Conservation (phyloP, 2,888 invertebrate genomes). For the Scaptomyza flava region DNA sequence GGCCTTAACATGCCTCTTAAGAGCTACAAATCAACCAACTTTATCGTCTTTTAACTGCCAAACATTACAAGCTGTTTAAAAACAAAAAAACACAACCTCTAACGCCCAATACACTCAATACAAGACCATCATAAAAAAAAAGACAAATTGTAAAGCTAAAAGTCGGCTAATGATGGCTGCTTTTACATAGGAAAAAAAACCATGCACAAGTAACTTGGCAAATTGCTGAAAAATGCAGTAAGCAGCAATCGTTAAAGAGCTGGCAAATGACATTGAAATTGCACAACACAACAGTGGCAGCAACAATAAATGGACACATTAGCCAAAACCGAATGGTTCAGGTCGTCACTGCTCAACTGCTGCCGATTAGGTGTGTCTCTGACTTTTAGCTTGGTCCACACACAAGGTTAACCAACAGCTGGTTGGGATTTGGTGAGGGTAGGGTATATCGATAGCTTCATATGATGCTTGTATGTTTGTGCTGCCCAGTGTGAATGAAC, state of each 20-base stretch:
- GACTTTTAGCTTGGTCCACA: constrained; percentile 30
- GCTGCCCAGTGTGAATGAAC: constrained; percentile 63
- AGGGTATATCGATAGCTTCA: constrained; percentile 21
- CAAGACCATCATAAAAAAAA: constrained; percentile 5
- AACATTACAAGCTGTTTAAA: background rate
- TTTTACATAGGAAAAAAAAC: constrained; percentile 15
- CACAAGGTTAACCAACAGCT: constrained; percentile 32
- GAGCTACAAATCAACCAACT: constrained; percentile 8
- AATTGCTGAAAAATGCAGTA: constrained; percentile 53
- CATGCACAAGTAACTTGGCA: constrained; percentile 32
- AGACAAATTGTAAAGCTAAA: constrained; percentile 8
- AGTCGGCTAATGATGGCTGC: constrained; percentile 32
- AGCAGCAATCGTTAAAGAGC: constrained; percentile 39
- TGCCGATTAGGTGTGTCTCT: constrained; percentile 44
- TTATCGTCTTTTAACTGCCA: constrained; percentile 6
- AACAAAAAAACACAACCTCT: background rate
- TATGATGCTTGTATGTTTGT: background rate
- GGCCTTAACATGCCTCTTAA: constrained; percentile 6
- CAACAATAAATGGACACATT: constrained; percentile 52
- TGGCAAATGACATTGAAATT: constrained; percentile 69
- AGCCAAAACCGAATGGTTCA: constrained; percentile 40
- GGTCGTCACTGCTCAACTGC: constrained; percentile 29
- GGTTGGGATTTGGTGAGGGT: constrained; percentile 1
- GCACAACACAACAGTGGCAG: constrained; percentile 50
- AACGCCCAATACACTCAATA: constrained; percentile 9